Evolutionary conservation across 2,797 vertebrate genomes (phyloP).

Genomic region (Natrix natrix): DNA sequence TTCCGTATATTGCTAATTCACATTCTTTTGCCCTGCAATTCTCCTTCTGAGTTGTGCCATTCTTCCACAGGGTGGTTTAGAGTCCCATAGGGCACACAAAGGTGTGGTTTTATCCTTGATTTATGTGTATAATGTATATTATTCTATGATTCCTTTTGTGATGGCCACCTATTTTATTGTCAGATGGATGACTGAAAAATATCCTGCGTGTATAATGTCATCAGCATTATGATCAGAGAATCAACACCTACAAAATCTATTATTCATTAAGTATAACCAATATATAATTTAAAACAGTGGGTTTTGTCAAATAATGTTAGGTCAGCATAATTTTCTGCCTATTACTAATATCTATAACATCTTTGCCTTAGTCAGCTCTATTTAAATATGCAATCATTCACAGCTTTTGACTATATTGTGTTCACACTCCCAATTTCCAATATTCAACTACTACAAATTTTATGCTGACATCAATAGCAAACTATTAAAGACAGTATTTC

Average conservation of each 20-base stretch:
- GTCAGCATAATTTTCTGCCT: slow-evolving; percentile 99
- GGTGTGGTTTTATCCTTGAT: slow-evolving; percentile 2
- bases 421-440: slow-evolving; percentile 95
- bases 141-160: slow-evolving; percentile 32
- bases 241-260: slow-evolving; percentile 96
- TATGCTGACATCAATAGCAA: slow-evolving; percentile 99
- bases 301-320: slow-evolving; percentile 96
- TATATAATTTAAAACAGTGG: slow-evolving; percentile 99
- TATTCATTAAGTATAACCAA: slow-evolving; percentile 99
- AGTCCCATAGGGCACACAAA: not conserved
- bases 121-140: not conserved
- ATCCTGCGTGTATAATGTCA: slow-evolving; percentile 77
- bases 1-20: not conserved
- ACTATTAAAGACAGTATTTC: slow-evolving; percentile 99
- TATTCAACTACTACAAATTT: slow-evolving; percentile 99
- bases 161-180: slow-evolving; percentile 75
- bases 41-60: not conserved
- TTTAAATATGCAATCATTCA: slow-evolving; percentile 99
- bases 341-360: slow-evolving; percentile 99
- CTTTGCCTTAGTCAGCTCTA: slow-evolving; percentile 99
- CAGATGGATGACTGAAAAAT: slow-evolving; percentile 71
- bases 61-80: not conserved
- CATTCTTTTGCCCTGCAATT: not conserved
- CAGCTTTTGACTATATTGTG: slow-evolving; percentile 98
- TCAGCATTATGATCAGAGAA: slow-evolving; percentile 88